Base-by-base conservation (phyloP, 2,888 invertebrate species). In the Vanessa cardui region DNA sequence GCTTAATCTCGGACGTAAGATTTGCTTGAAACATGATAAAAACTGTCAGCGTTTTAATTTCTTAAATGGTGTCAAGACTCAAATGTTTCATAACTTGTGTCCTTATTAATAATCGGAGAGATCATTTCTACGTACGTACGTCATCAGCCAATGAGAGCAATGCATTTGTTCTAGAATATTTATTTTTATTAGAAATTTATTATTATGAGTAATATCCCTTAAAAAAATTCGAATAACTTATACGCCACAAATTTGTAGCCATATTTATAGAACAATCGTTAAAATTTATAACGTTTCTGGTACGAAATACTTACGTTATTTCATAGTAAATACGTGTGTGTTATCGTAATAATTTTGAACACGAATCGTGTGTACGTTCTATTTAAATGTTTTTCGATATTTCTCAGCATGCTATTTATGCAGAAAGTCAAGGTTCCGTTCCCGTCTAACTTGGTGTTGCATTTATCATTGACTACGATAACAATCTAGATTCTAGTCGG, bases 391-490 rank as follows among this genome's bases (percentile, higher is more conserved):
- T 47, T 62, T 71, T 72, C 62, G 64, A 64, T 60, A 67, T 71
- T 71, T 68, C 69, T 62, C 64, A 21, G 31, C 45, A 63, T 50
- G 65, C 61, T 67, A 60, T 66, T 52, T 62, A 65, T 69, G 56
- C 64, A 66, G 49, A 56, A 67, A 68, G 64, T 69, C 71, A 72
- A 71, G 73, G 72, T 66, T 73, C 52, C 50, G 50, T 61, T 68
- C 56, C 62, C 69, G 62, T 71, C 66, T 59, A 63, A 68, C 66
- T 69, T 67, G 70, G 79, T 79, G 77, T 80, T 81, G 80, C 83
- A 88, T 89, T 88, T 87, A 89, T 90, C 86, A 83, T 76, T 80
- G 80, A 76, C 72, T 69, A 58, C 76, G 87, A 90, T 91, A 83
- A 82, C 79, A 78, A 88, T 91, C 86, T 77, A 68, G 72, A 78